A percentile compares a stretch with the other conserved stretches of the same genome.
Evolutionary conservation across 2,888 invertebrate genomes (phyloP).

Genomic region (Drosophila infuscata): DNA sequence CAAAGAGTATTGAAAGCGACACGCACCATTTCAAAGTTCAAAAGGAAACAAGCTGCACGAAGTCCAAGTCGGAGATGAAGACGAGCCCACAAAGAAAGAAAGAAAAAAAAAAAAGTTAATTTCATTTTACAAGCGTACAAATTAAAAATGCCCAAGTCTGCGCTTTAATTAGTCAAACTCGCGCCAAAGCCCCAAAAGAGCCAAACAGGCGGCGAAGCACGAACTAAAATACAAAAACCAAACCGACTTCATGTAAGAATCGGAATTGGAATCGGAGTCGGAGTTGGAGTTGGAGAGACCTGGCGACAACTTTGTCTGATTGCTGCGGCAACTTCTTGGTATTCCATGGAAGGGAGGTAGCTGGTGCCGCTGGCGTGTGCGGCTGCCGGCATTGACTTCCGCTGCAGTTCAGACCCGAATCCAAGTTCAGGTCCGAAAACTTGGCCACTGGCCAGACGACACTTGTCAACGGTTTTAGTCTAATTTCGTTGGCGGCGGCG

Average conservation of each 20-base stretch:
- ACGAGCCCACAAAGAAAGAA: conserved; percentile 32
- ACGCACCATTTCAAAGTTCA: conserved; percentile 75
- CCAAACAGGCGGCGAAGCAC: conserved; percentile 54
- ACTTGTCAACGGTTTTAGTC: conserved; percentile 70
- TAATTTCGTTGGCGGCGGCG: conserved; percentile 54
- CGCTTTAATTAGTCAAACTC: conserved; percentile 83
- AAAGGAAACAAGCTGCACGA: conserved; percentile 83
- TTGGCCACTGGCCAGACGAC: conserved; percentile 55
- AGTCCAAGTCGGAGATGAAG: conserved; percentile 32
- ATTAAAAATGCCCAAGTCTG: conserved; percentile 81
- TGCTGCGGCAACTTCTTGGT: conserved; percentile 67
- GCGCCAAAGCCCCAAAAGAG: conserved; percentile 74
- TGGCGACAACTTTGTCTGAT: conserved; percentile 72
- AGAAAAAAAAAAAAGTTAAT: conserved; percentile 63
- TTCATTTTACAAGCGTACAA: conserved; percentile 81
- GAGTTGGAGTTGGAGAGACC: conserved; percentile 32
- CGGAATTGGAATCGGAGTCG: conserved; percentile 38
- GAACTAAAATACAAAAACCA: conserved; percentile 47
- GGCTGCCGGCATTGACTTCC: conserved; percentile 61
- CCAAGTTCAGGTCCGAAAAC: conserved; percentile 33
- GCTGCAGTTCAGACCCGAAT: conserved; percentile 55
- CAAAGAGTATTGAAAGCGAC: conserved; percentile 51
- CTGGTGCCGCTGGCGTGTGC: conserved; percentile 56
- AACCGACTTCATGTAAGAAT: conserved; percentile 36
- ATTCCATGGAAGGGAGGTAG: conserved; percentile 37